These are phyloP conservation scores for Heterodera filipjevi DNA, from an alignment of 2,888 invertebrate species.

Conservation along the genomic window DNA sequence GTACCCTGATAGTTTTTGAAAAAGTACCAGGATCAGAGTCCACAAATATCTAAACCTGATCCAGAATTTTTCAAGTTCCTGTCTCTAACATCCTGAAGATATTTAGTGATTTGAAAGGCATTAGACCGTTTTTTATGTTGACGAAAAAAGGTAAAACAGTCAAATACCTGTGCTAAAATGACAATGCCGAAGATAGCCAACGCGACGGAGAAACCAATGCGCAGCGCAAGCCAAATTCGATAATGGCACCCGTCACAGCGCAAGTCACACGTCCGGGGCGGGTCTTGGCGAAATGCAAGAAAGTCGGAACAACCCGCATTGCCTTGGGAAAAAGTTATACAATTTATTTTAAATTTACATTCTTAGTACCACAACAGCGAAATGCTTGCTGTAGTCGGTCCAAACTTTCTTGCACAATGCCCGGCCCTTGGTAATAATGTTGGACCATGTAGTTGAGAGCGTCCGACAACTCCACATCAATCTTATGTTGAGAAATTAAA, in stretches of 20 bases:
- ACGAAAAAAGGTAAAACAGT: background rate
- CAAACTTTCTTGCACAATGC: constrained; percentile 61
- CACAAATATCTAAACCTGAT: too few relatives aligned
- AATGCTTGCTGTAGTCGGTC: constrained; percentile 63
- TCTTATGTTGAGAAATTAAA: constrained; percentile 43
- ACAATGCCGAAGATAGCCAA: constrained; percentile 60
- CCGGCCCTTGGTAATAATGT: constrained; percentile 64
- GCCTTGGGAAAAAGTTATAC: constrained; percentile 42
- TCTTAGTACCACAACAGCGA: constrained; percentile 56
- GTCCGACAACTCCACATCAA: constrained; percentile 64
- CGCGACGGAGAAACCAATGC: constrained; percentile 60
- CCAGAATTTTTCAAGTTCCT: too few relatives aligned
- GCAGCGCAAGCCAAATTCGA: constrained; percentile 57
- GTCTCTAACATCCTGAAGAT: too few relatives aligned
- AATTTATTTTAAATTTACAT: background rate
- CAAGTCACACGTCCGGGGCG: constrained; percentile 62
- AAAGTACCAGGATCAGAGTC: too few relatives aligned
- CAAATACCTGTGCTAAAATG: constrained; percentile 53
- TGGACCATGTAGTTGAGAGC: constrained; percentile 65
- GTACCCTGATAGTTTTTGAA: too few relatives aligned
- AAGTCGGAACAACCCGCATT: constrained; percentile 65
- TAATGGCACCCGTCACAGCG: constrained; percentile 64
- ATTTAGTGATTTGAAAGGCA: too few relatives aligned
- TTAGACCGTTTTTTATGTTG: too few relatives aligned
- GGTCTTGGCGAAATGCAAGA: constrained; percentile 59